phyloP scores from a whole-genome alignment of 1,140 invertebrate species.

The Dinoponera quadriceps region DNA sequence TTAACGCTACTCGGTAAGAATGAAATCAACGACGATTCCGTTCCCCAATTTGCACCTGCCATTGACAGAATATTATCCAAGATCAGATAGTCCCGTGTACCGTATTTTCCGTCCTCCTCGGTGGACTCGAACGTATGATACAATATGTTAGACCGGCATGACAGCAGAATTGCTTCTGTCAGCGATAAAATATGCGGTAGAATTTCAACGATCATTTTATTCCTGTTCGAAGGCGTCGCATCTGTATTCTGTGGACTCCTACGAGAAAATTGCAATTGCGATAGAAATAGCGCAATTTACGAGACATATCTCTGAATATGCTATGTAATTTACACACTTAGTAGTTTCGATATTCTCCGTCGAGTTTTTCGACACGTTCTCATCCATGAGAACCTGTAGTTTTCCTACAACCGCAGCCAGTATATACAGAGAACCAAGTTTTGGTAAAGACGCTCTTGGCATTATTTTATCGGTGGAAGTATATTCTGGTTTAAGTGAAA shows the following conservation, averaged over 20 bases:
- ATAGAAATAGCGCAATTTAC: neutral
- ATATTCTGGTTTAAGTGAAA: slow-evolving; percentile 87
- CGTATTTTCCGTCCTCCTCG: slow-evolving; percentile 85
- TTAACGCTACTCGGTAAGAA: slow-evolving; percentile 87
- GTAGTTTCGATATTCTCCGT: slow-evolving; percentile 79
- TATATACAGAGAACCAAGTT: slow-evolving; percentile 88
- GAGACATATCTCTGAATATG: neutral
- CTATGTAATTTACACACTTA: slow-evolving; percentile 67
- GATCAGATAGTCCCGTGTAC: slow-evolving; percentile 85
- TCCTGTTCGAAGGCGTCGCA: slow-evolving; percentile 71
- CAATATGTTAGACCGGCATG: slow-evolving; percentile 85
- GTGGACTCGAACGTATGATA: slow-evolving; percentile 86
- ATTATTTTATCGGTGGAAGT: slow-evolving; percentile 82
- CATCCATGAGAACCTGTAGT: slow-evolving; percentile 89
- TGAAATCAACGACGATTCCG: slow-evolving; percentile 86
- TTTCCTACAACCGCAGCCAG: slow-evolving; percentile 90
- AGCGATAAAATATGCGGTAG: slow-evolving; percentile 88
- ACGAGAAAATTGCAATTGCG: neutral
- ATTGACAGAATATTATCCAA: slow-evolving; percentile 88
- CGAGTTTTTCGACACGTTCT: slow-evolving; percentile 78
- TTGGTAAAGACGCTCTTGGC: slow-evolving; percentile 87
- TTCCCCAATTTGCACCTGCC: slow-evolving; percentile 86
- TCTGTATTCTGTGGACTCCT: slow-evolving; percentile 75
- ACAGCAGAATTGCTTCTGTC: slow-evolving; percentile 87
- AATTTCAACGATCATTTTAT: slow-evolving; percentile 86